Conservation (phyloP, 1,140 invertebrate genomes). For the Tachypleus tridentatus region DNA sequence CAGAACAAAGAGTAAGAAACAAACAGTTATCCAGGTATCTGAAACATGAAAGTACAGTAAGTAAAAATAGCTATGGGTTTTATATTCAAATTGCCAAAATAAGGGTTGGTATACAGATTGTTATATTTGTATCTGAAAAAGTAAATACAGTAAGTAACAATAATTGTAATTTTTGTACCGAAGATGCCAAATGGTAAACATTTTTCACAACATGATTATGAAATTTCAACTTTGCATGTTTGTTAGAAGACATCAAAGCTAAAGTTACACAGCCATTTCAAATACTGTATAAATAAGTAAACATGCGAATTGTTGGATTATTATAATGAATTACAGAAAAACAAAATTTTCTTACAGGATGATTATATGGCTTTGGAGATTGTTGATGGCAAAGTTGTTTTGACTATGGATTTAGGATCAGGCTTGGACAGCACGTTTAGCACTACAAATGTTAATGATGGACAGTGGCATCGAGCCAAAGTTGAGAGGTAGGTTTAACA, state of each 20-base stretch:
- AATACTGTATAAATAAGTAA: not conserved
- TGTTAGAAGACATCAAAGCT: no score
- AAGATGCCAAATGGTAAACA: not conserved
- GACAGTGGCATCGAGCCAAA: slow-evolving; percentile 74
- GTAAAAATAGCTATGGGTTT: no score
- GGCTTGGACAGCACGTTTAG: slow-evolving; percentile 53
- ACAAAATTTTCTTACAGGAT: slow-evolving; percentile 41
- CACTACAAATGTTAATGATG: slow-evolving; percentile 52
- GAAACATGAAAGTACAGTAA: no score
- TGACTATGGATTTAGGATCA: slow-evolving; percentile 78
- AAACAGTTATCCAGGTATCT: no score
- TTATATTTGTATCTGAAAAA: slow-evolving; percentile 33
- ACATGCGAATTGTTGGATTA: not conserved
- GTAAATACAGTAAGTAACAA: slow-evolving; percentile 11
- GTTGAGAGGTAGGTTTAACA: slow-evolving; percentile 55
- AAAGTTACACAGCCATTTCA: no score
- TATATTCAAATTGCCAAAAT: no score
- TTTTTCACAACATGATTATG: no score
- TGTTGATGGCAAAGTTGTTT: slow-evolving; percentile 68
- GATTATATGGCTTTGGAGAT: slow-evolving; percentile 91
- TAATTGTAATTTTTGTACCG: not conserved
- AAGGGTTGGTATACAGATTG: not conserved
- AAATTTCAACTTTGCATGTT: no score
- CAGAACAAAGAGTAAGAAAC: no score
- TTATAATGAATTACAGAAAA: not conserved